Percentiles rank a stretch among this genome's conserved stretches.
Evolutionary conservation across 2,888 invertebrate genomes (phyloP).

Genomic region (Dryocosmus kuriphilus): DNA sequence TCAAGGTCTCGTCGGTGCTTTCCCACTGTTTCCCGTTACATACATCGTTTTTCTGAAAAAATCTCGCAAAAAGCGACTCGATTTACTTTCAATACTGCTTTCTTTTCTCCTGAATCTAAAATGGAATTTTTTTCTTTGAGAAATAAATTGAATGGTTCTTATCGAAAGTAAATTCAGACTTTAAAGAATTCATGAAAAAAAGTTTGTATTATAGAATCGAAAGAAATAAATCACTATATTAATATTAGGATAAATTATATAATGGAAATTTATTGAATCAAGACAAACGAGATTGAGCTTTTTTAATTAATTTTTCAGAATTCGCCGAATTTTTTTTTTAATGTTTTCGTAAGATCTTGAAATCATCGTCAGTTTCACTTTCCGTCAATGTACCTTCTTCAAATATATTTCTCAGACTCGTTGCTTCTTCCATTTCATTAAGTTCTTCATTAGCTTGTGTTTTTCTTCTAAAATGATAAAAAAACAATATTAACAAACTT

Average conservation of each 20-base stretch:
- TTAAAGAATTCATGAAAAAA: background rate
- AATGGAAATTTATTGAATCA: background rate
- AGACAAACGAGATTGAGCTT: too few relatives aligned
- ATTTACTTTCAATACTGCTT: slow-evolving; percentile 27
- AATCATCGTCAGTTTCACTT: background rate
- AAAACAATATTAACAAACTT: too few relatives aligned
- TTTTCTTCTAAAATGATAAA: background rate
- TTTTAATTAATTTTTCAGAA: background rate
- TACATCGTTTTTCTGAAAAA: slow-evolving; percentile 30
- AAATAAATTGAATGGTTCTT: background rate
- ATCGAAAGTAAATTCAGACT: background rate
- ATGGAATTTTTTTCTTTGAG: background rate
- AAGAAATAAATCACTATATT: background rate
- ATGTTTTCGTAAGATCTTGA: background rate
- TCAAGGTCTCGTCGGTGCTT: slow-evolving; percentile 25
- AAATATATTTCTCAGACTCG: background rate
- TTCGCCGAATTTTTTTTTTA: background rate
- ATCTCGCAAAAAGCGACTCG: background rate
- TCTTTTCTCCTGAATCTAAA: background rate
- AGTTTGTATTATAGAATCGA: background rate
- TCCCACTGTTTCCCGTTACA: slow-evolving; percentile 22
- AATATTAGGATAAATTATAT: background rate
- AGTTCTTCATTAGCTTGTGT: background rate
- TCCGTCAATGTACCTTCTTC: background rate
- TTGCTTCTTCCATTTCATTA: background rate